A percentile compares a stretch with the other conserved stretches of the same genome.
Evolutionary conservation across 92 coral and sea anemone genomes (phyloP).

Genomic region (Epizoanthus ramosus): DNA sequence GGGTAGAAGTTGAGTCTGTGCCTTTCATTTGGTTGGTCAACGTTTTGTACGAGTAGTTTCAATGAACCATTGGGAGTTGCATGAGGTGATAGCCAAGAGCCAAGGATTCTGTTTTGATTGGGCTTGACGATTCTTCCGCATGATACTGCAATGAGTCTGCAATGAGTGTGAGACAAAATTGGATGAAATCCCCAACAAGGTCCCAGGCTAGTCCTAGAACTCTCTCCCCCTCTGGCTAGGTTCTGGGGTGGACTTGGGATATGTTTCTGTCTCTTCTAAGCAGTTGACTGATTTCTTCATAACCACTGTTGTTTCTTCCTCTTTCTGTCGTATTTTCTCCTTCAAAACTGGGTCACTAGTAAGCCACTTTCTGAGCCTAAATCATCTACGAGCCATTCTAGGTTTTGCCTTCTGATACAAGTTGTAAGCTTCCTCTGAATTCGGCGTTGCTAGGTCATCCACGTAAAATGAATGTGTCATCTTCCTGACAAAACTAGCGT

Average conservation of each 20-base stretch:
- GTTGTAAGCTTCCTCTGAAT: too few species aligned
- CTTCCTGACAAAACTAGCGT: too few species aligned
- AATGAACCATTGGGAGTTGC: slow-evolving; percentile 35
- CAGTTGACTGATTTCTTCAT: neutral
- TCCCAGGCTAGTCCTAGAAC: slow-evolving; percentile 22
- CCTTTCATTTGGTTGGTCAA: neutral
- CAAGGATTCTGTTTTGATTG: slow-evolving; percentile 28
- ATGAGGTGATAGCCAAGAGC: slow-evolving; percentile 36
- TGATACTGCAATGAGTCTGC: slow-evolving; percentile 15
- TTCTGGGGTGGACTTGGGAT: slow-evolving; percentile 1
- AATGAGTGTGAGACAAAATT: slow-evolving; percentile 1
- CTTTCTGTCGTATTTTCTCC: slow-evolving; percentile 16
- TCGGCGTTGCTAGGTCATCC: too few species aligned
- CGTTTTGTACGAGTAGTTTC: slow-evolving; percentile 28
- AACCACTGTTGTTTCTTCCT: neutral
- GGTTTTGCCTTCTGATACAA: too few species aligned
- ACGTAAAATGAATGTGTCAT: too few species aligned
- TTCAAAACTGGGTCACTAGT: slow-evolving; percentile 34
- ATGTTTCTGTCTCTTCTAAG: slow-evolving; percentile 15
- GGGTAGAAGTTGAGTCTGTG: slow-evolving; percentile 11
- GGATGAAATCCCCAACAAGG: neutral
- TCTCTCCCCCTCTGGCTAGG: neutral
- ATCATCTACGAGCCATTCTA: too few species aligned
- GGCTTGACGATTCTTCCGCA: slow-evolving; percentile 37
- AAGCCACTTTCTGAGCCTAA: slow-evolving; percentile 52